Conservation (phyloP, 2,797 vertebrate species). For the Botia almorhae region DNA sequence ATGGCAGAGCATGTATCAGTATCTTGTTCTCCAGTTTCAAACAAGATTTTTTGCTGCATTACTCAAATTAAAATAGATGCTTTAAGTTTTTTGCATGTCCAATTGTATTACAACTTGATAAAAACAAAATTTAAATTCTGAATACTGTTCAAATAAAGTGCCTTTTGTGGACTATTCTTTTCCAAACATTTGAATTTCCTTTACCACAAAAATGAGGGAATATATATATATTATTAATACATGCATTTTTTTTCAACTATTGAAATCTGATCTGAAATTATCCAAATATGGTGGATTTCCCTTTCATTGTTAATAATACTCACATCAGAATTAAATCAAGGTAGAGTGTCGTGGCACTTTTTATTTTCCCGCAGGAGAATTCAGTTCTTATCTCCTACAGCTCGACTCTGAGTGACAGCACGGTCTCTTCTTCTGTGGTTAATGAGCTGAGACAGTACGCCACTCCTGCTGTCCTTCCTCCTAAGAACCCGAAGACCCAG, state of each 20-base stretch:
- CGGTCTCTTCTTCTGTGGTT: constrained; percentile 51
- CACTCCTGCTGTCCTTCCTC: constrained; percentile 52
- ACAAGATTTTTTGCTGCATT: background rate
- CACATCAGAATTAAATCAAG: constrained; percentile 9
- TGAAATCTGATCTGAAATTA: background rate
- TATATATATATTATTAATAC: background rate
- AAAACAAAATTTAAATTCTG: background rate
- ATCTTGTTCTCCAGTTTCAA: constrained; percentile 5
- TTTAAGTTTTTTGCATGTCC: background rate
- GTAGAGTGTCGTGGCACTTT: constrained; percentile 14
- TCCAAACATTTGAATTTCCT: background rate
- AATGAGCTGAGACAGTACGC: constrained; percentile 53
- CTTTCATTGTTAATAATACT: constrained; percentile 8
- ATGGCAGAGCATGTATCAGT: constrained; percentile 21
- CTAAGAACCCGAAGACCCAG: background rate
- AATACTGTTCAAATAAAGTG: background rate
- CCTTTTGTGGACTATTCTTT: background rate
- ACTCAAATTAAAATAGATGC: background rate
- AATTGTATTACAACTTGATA: background rate
- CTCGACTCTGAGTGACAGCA: constrained; percentile 48
- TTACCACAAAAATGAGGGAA: background rate
- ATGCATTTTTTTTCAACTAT: background rate
- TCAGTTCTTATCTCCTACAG: constrained; percentile 40
- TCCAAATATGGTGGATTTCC: background rate
- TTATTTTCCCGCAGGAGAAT: constrained; percentile 62